A percentile compares a stretch with the other conserved stretches of the same genome.
Conservation (phyloP, 1,140 invertebrate genomes). For the Mizuhopecten yessoensis region DNA sequence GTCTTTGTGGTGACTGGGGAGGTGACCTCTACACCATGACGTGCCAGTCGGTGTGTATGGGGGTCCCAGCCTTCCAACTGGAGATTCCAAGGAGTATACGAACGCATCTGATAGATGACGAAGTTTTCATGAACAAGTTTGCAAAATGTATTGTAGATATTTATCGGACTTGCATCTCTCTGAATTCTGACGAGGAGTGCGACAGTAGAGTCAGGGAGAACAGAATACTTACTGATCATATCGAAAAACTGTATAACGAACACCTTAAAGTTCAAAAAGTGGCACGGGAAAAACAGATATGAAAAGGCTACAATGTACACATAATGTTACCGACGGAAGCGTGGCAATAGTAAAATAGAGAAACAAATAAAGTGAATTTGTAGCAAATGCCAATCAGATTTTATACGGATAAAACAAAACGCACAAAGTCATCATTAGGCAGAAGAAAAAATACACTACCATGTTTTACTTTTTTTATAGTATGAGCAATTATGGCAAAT, state of each 20-base stretch:
- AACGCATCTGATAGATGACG: conserved; percentile 57
- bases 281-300: conserved; percentile 61
- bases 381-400: no score
- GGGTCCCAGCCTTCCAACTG: conserved; percentile 59
- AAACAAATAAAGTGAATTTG: no score
- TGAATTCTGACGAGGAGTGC: conserved; percentile 39
- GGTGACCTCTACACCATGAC: conserved; percentile 62
- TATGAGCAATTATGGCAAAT: no score
- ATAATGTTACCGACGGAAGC: not conserved
- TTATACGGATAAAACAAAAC: no score
- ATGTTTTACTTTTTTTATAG: no score
- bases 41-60: conserved; percentile 59
- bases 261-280: conserved; percentile 62
- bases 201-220: conserved; percentile 44
- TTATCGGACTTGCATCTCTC: conserved; percentile 53
- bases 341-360: not conserved
- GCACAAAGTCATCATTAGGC: no score
- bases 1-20: conserved; percentile 62
- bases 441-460: no score
- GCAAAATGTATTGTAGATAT: conserved; percentile 60
- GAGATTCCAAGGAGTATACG: conserved; percentile 60
- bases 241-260: conserved; percentile 57
- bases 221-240: not conserved
- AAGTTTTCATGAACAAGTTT: conserved; percentile 54
- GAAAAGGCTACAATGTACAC: not conserved